Conservation (phyloP, 2,113 vertebrate genomes). For the human (Homo sapiens) region GRCh38 chr2:214831001-214831500, state of each 20-base stretch:
- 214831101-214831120: background rate
- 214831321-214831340: slow-evolving; percentile 71
- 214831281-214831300: slow-evolving; percentile 66
- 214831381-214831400: slow-evolving; percentile 45
- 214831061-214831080: background rate
- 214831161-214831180: background rate
- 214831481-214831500: slow-evolving; percentile 25
- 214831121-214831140: background rate
- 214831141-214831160: background rate
- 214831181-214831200: background rate
- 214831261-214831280: slow-evolving; percentile 72
- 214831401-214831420: slow-evolving; percentile 43
- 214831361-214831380: slow-evolving; percentile 52
- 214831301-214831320: slow-evolving; percentile 64
- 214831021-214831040: background rate
- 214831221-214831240: slow-evolving; percentile 42
- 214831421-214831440: slow-evolving; percentile 67
- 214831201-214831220: background rate
- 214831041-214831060: background rate
- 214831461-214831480: slow-evolving; percentile 44
- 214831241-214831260: slow-evolving; percentile 54
- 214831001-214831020: background rate
- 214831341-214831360: slow-evolving; percentile 70
- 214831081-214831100: background rate
- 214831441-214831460: slow-evolving; percentile 61